phyloP scores from a whole-genome alignment of 2,113 vertebrate species.

The Artemisiospiza belli region DNA sequence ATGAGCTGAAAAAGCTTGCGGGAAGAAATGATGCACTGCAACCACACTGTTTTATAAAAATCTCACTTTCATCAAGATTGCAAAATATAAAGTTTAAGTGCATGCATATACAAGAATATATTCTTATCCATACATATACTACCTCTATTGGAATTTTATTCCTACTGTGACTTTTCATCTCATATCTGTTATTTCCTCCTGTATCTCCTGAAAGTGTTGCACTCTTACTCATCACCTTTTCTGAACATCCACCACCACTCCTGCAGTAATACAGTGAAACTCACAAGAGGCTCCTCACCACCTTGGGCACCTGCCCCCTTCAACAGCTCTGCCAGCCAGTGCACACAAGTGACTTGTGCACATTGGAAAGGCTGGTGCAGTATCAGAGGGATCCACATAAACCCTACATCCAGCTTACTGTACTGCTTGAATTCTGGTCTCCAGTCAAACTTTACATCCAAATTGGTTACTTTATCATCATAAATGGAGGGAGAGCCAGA shows the following conservation, averaged over 20 bases:
- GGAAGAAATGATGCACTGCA: background rate
- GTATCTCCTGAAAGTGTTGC: background rate
- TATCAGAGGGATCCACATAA: background rate
- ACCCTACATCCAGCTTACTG: background rate
- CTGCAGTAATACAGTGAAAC: background rate
- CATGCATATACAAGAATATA: background rate
- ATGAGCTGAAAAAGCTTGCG: background rate
- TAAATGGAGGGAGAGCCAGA: background rate
- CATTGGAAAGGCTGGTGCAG: background rate
- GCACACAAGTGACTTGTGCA: background rate
- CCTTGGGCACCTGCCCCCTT: background rate
- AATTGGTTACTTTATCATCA: background rate
- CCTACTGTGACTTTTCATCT: background rate
- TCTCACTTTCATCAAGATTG: background rate
- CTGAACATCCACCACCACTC: background rate
- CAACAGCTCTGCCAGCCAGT: background rate
- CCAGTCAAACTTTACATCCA: background rate
- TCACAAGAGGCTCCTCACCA: background rate
- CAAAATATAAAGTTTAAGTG: background rate
- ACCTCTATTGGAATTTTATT: background rate
- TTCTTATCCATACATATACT: background rate
- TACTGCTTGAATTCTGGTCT: background rate
- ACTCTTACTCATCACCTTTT: background rate
- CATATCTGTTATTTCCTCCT: background rate
- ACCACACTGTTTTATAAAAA: background rate